phyloP scores from a whole-genome alignment of 2,113 vertebrate genomes.

The human (Homo sapiens) region GRCh38 chr2:208868001-208868500 shows the following conservation, averaged over 20 bases:
- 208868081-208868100: neutral
- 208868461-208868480: neutral
- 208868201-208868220: neutral
- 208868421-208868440: neutral
- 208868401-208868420: neutral
- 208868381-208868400: neutral
- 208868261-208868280: neutral
- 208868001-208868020: neutral
- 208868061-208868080: neutral
- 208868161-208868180: neutral
- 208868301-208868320: neutral
- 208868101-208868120: neutral
- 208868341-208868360: neutral
- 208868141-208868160: neutral
- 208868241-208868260: neutral
- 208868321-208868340: no score
- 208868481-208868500: neutral
- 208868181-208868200: neutral
- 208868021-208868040: neutral
- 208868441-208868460: neutral
- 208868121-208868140: neutral
- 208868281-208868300: neutral
- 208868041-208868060: neutral
- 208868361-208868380: neutral
- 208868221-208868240: neutral